phyloP scores from a whole-genome alignment of 2,888 invertebrate genomes.

The Pinctada fucata region DNA sequence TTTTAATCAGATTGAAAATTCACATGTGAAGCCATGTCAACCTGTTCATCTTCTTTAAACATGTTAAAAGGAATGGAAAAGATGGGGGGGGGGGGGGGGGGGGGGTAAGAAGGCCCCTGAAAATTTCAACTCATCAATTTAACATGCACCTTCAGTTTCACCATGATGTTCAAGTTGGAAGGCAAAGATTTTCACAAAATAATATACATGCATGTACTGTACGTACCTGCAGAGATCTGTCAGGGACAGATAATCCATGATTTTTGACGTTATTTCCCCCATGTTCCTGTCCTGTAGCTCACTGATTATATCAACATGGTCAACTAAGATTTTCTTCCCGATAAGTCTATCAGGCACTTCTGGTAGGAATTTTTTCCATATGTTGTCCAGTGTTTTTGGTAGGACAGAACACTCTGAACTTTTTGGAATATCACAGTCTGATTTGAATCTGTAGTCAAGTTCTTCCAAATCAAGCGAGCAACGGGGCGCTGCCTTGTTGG shows the following conservation, averaged over 20 bases:
- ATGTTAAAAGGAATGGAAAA: too few species aligned
- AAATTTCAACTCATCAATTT: too few species aligned
- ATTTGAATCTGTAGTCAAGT: background rate
- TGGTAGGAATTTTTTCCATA: constrained; percentile 43
- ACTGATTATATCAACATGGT: constrained; percentile 59
- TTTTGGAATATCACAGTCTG: background rate
- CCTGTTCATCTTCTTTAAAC: too few species aligned
- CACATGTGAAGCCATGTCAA: too few species aligned
- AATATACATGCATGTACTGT: too few species aligned
- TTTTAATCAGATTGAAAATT: too few species aligned
- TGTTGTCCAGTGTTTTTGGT: background rate
- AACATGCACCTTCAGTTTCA: too few species aligned
- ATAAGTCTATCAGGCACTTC: constrained; percentile 57
- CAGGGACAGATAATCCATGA: constrained; percentile 50
- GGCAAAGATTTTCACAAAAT: too few species aligned
- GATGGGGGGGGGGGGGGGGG: too few species aligned
- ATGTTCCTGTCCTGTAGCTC: constrained; percentile 54
- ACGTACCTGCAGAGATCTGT: constrained; percentile 61
- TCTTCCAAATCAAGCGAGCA: constrained; percentile 5
- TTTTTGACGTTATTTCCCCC: constrained; percentile 34
- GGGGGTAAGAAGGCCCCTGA: too few species aligned
- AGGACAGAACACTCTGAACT: background rate
- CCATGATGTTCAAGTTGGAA: too few species aligned
- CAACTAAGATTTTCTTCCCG: constrained; percentile 63
- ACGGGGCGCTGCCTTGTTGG: constrained; percentile 1